Evolutionary conservation across 2,888 invertebrate species (phyloP).

Genomic region (Tipula unca): DNA sequence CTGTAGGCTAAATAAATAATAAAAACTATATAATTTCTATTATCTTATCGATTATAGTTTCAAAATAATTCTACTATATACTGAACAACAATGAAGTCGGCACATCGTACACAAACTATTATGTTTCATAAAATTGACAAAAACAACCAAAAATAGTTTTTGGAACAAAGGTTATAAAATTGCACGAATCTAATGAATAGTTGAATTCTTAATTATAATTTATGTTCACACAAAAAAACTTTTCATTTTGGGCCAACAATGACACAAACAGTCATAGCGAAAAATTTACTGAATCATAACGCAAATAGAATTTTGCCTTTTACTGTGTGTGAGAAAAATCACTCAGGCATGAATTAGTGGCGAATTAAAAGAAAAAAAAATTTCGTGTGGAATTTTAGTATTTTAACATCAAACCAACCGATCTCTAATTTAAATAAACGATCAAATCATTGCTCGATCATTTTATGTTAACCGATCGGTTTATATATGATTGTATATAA

Average conservation of each 20-base stretch:
- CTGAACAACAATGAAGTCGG: background rate
- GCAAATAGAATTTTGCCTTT: background rate
- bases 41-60: conserved; percentile 8
- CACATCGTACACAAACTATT: too few species aligned
- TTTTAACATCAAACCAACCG: too few species aligned
- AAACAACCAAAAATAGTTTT: background rate
- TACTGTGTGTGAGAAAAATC: background rate
- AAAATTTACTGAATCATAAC: background rate
- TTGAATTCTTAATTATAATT: background rate
- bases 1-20: background rate
- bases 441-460: too few species aligned
- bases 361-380: background rate
- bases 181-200: background rate
- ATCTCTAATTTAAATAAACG: too few species aligned
- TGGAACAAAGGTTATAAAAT: background rate
- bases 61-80: background rate
- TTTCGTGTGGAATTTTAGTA: too few species aligned
- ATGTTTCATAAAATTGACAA: background rate
- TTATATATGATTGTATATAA: too few species aligned
- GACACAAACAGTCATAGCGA: background rate
- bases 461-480: too few species aligned
- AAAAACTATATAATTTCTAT: background rate
- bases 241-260: background rate
- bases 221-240: too few species aligned
- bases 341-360: background rate